Evolutionary conservation across 2,797 vertebrate species (phyloP).

Genomic region (Sylvia borin): DNA sequence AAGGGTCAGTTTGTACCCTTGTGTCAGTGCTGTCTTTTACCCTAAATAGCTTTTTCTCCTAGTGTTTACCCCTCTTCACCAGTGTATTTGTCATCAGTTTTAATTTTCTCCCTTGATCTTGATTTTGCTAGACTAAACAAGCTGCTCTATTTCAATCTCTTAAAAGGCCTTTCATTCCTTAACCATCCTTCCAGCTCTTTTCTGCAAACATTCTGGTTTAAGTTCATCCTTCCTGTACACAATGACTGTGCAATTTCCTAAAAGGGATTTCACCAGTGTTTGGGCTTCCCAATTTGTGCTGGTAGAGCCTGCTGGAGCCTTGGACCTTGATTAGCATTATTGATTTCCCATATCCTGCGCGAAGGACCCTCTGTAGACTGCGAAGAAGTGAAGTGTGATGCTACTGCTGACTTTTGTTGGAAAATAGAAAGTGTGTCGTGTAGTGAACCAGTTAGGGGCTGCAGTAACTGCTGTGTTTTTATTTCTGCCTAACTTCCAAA

Average conservation of each 20-base stretch:
- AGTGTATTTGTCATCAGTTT: neutral
- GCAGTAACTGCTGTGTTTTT: neutral
- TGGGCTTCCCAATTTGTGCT: neutral
- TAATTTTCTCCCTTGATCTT: neutral
- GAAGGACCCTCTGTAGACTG: neutral
- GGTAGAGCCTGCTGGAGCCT: neutral
- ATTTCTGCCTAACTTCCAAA: neutral
- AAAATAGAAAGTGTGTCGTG: neutral
- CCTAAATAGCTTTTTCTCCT: neutral
- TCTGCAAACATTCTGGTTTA: neutral
- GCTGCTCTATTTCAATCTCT: slow-evolving; percentile 1
- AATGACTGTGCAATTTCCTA: neutral
- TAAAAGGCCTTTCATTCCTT: neutral
- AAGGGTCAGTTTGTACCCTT: neutral
- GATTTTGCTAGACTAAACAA: slow-evolving; percentile 50
- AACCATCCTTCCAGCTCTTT: neutral
- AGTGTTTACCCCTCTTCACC: neutral
- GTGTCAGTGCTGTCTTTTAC: neutral
- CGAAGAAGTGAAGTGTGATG: neutral
- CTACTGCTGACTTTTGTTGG: neutral
- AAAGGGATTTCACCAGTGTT: neutral
- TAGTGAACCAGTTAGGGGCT: neutral
- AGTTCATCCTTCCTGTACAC: neutral
- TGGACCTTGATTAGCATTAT: neutral
- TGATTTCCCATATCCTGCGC: neutral